These are phyloP conservation scores for Anguilla marmorata DNA, from an alignment of 2,797 vertebrate genomes.

Conservation along the genomic window DNA sequence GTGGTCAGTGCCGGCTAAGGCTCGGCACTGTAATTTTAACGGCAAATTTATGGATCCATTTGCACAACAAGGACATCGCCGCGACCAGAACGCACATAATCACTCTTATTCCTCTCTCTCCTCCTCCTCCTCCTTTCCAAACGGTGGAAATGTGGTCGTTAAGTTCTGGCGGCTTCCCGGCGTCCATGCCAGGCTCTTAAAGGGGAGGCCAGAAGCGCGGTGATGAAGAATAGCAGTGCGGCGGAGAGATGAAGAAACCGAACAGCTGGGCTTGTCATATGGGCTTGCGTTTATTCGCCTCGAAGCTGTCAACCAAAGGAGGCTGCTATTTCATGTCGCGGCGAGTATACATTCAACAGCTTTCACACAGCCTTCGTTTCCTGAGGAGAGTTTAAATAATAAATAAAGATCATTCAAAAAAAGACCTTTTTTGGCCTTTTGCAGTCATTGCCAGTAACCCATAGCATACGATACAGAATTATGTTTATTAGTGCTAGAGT, in stretches of 20 bases:
- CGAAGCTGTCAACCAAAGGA: not conserved
- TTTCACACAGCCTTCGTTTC: slow-evolving; percentile 4
- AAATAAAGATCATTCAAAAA: not conserved
- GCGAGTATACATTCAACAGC: not conserved
- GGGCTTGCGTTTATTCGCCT: not conserved
- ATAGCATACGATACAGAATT: not conserved
- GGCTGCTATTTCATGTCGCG: not conserved
- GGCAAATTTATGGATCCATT: not conserved
- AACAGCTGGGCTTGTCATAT: slow-evolving; percentile 4
- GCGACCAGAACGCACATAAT: not conserved
- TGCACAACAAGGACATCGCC: not conserved
- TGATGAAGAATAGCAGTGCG: not conserved
- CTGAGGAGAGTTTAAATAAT: not conserved
- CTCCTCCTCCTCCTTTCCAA: not conserved
- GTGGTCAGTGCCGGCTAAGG: not conserved
- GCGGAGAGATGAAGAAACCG: too few relatives aligned
- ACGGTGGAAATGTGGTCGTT: not conserved
- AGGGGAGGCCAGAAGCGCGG: not conserved
- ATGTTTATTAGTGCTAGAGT: not conserved
- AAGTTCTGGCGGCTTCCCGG: not conserved
- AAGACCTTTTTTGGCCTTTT: not conserved
- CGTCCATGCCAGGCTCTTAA: not conserved
- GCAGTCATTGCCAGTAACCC: not conserved
- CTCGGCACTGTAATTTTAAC: not conserved
- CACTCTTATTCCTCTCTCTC: not conserved